A percentile compares a stretch with the other conserved stretches of the same genome.
phyloP scores from a whole-genome alignment of 2,888 invertebrate genomes.

The Danaus chrysippus region DNA sequence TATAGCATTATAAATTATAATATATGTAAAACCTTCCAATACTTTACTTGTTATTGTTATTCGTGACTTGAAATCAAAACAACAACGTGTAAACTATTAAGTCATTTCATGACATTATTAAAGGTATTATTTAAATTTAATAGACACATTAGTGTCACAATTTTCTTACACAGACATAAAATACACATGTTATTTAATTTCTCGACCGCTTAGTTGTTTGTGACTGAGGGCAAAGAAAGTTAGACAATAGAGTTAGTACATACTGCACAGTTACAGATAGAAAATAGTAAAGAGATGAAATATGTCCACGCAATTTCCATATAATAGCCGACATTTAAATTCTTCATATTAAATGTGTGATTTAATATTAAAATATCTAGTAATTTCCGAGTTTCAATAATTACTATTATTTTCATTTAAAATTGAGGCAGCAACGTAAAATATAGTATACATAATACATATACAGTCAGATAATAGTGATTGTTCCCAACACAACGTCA shows the following conservation, averaged over 20 bases:
- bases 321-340: too few species aligned
- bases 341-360: too few species aligned
- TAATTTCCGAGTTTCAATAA: background rate
- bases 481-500: constrained; percentile 1
- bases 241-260: background rate
- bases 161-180: too few species aligned
- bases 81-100: too few species aligned
- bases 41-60: too few species aligned
- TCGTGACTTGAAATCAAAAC: too few species aligned
- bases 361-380: background rate
- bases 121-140: too few species aligned
- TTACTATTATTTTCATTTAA: background rate
- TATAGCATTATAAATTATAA: too few species aligned
- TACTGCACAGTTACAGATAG: background rate
- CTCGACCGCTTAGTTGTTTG: constrained; percentile 30
- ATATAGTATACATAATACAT: background rate
- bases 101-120: too few species aligned
- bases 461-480: background rate
- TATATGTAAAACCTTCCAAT: too few species aligned
- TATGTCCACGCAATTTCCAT: background rate
- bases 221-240: background rate
- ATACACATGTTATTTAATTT: too few species aligned
- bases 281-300: background rate
- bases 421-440: background rate
- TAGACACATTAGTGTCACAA: too few species aligned